Percentiles rank a stretch among this genome's conserved stretches.
phyloP scores from a whole-genome alignment of 2,888 invertebrate genomes.

The Cantharis rufa region DNA sequence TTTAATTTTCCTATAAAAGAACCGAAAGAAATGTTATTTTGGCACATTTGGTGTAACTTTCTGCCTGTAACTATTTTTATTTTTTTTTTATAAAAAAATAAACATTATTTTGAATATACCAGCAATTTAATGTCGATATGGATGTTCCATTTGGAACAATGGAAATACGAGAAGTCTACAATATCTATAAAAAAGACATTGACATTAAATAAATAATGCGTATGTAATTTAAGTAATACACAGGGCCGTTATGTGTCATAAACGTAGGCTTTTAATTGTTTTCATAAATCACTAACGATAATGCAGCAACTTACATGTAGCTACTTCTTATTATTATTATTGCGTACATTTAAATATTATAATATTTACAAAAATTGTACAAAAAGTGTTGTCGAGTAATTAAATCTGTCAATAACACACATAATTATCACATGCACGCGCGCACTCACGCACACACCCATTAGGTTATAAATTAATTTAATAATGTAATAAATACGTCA shows the following conservation, averaged over 20 bases:
- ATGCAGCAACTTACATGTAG: slow-evolving; percentile 17
- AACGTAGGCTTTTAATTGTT: slow-evolving; percentile 22
- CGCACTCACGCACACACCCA: background rate
- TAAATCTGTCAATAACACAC: background rate
- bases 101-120: slow-evolving; percentile 14
- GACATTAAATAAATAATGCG: slow-evolving; percentile 13
- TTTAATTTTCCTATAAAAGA: background rate
- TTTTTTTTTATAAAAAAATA: background rate
- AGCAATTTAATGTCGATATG: slow-evolving; percentile 10
- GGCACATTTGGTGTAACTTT: background rate
- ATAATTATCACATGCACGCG: background rate
- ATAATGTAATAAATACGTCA: slow-evolving; percentile 4
- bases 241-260: slow-evolving; percentile 26
- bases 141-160: slow-evolving; percentile 11
- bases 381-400: background rate
- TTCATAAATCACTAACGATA: slow-evolving; percentile 21
- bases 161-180: slow-evolving; percentile 19
- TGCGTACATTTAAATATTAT: slow-evolving; percentile 16
- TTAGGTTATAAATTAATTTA: background rate
- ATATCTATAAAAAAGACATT: slow-evolving; percentile 23
- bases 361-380: slow-evolving; percentile 24
- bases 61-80: background rate
- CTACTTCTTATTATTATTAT: slow-evolving; percentile 18
- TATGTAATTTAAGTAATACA: slow-evolving; percentile 25
- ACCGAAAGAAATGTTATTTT: background rate